Evolutionary conservation across 2,888 invertebrate species (phyloP), one percentile per base, ranked within the genome.

Genomic region (Idaea straminata): DNA sequence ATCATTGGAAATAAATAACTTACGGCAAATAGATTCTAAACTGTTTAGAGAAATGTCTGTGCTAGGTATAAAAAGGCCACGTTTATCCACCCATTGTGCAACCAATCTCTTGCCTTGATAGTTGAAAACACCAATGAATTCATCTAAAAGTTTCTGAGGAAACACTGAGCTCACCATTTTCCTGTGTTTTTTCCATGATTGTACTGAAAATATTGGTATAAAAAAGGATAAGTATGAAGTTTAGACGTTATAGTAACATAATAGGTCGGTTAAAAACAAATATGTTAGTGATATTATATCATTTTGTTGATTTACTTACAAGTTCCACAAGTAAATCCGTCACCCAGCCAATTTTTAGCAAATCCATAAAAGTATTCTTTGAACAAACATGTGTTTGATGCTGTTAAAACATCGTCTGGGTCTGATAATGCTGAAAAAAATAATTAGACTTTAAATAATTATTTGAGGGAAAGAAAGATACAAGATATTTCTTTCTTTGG

Each of bases 21-120:
- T 70, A 89, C 89, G 77, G 69, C 89, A 89, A 69, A 89, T 88
- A 47, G 89, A 88, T 67, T 89, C 88, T 71, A 89, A 73, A 3
- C 87, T 84, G 62, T 88, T 88, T 25, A 59, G 10, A 7, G 59
- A 59, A 16, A 59, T 25, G 25, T 59, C 59, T 59, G 5, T 59
- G 25, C 59, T 59, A 25, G 15, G 59, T 16, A 59, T 59, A 10
- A 59, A 59, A 16, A 25, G 25, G 62, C 83, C 84, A 35, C 84
- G 75, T 0, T 85, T 87, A 59, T 88, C 87, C 0, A 76, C 79
- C 85, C 84, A 87, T 59, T 87, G 87, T 59, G 89, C 88, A 61
- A 90, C 89, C 0, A 79, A 77, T 3, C 83, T 85, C 16, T 75
- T 80, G 3, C 84, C 86, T 0, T 59, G 59, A 5, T 59, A 59